A percentile compares a stretch with the other conserved stretches of the same genome.
These are phyloP conservation scores for Fragum whitleyi DNA, from an alignment of 2,888 invertebrate genomes.

Conservation along the genomic window DNA sequence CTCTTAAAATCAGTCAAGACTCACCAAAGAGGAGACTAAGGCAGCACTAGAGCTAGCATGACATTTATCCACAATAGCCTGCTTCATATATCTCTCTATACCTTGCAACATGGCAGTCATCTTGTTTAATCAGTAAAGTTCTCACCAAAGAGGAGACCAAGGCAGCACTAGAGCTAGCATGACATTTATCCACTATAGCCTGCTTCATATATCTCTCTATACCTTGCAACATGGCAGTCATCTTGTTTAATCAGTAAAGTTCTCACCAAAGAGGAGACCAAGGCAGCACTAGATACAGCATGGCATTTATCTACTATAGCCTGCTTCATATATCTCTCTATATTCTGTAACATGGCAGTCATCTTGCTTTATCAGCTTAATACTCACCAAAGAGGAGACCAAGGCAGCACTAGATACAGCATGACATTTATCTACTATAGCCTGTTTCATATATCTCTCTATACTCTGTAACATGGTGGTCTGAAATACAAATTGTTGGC, in stretches of 20 bases:
- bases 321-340: slow-evolving; percentile 99
- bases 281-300: slow-evolving; percentile 97
- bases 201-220: slow-evolving; percentile 99
- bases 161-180: slow-evolving; percentile 98
- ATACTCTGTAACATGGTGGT: slow-evolving; percentile 94
- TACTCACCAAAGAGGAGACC: slow-evolving; percentile 90
- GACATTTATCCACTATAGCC: slow-evolving; percentile 98
- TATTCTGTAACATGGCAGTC: slow-evolving; percentile 93
- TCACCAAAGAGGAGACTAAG: slow-evolving; percentile 92
- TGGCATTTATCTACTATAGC: slow-evolving; percentile 99
- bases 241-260: too few species aligned
- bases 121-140: too few species aligned
- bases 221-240: slow-evolving; percentile 92
- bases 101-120: too few species aligned
- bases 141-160: slow-evolving; percentile 92
- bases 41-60: slow-evolving; percentile 98
- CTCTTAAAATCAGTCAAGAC: too few species aligned
- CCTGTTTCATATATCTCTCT: slow-evolving; percentile 99
- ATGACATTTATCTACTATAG: slow-evolving; percentile 98
- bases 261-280: slow-evolving; percentile 92
- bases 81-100: slow-evolving; percentile 99
- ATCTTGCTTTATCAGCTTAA: too few species aligned
- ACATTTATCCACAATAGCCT: slow-evolving; percentile 99
- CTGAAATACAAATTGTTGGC: too few species aligned
- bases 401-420: slow-evolving; percentile 98